phyloP scores from a whole-genome alignment of 2,888 invertebrate genomes.

The Heliconius charithonia region DNA sequence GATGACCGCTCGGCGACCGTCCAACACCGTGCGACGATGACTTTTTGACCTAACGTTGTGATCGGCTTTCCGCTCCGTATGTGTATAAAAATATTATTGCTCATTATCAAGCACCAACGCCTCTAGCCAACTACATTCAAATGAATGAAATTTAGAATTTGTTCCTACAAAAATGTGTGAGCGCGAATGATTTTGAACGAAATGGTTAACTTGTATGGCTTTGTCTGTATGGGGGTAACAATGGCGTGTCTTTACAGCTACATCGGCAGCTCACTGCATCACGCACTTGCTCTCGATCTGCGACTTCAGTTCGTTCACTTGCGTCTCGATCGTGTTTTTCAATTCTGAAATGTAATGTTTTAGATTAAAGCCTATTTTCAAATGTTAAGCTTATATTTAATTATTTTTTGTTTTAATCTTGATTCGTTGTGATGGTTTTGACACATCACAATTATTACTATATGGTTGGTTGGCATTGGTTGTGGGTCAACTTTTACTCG shows the following conservation, averaged over 20 bases:
- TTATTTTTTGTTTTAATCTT: no score
- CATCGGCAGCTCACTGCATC: conserved; percentile 90
- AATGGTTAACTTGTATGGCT: conserved; percentile 47
- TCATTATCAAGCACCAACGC: conserved; percentile 83
- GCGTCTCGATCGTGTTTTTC: conserved; percentile 98
- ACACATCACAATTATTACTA: no score
- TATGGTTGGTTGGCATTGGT: no score
- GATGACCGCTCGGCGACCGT: conserved; percentile 43
- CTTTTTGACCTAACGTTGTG: conserved; percentile 71
- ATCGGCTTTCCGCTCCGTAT: conserved; percentile 62
- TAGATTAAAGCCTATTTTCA: not conserved
- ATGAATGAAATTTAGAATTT: conserved; percentile 70
- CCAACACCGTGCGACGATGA: conserved; percentile 57
- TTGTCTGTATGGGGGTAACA: conserved; percentile 63
- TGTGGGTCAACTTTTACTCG: no score
- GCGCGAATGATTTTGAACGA: conserved; percentile 72
- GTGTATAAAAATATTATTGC: conserved; percentile 84
- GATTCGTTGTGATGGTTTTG: no score
- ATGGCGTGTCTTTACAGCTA: conserved; percentile 75
- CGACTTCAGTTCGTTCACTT: conserved; percentile 97
- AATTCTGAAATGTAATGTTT: conserved; percentile 88
- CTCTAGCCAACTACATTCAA: conserved; percentile 77
- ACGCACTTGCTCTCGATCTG: conserved; percentile 98
- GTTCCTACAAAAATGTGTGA: conserved; percentile 73
- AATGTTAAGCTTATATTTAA: no score